phyloP scores from a whole-genome alignment of 2,888 invertebrate species.

The Zaprionus bogoriensis region DNA sequence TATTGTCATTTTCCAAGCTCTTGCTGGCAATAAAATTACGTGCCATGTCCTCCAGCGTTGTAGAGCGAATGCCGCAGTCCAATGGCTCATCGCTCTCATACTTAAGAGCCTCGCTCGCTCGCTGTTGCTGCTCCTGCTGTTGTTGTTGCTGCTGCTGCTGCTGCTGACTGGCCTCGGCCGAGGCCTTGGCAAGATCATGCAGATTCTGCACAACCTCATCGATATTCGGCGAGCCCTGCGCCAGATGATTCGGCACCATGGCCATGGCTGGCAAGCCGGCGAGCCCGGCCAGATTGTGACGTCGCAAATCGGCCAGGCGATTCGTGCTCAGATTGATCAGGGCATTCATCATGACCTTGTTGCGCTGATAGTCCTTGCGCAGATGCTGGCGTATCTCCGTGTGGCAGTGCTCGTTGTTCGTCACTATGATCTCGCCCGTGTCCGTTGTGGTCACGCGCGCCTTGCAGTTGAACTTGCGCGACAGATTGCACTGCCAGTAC shows the following conservation, averaged over 20 bases:
- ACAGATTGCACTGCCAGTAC: constrained; percentile 83
- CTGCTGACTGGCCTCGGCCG: constrained; percentile 58
- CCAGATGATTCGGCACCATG: constrained; percentile 44
- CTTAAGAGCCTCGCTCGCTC: constrained; percentile 41
- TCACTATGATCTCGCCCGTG: constrained; percentile 81
- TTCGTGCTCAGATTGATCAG: constrained; percentile 79
- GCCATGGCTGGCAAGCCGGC: constrained; percentile 48
- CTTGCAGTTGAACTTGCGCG: constrained; percentile 83
- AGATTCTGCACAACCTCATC: constrained; percentile 69
- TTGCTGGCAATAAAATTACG: constrained; percentile 55
- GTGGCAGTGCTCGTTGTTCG: constrained; percentile 84
- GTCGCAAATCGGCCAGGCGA: constrained; percentile 74
- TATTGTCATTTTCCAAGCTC: constrained; percentile 37
- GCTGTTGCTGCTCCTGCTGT: constrained; percentile 29
- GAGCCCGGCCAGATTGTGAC: constrained; percentile 58
- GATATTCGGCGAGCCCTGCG: constrained; percentile 59
- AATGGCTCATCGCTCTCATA: constrained; percentile 67
- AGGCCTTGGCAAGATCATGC: constrained; percentile 67
- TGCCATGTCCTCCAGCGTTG: constrained; percentile 59
- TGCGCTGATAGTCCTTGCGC: constrained; percentile 83
- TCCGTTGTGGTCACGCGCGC: constrained; percentile 83
- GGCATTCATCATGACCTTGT: constrained; percentile 82
- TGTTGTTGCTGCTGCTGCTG: constrained; percentile 37
- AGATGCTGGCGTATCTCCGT: constrained; percentile 83
- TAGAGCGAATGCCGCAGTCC: constrained; percentile 71